phyloP scores from a whole-genome alignment of 1,140 invertebrate species.

The Halyomorpha halys region DNA sequence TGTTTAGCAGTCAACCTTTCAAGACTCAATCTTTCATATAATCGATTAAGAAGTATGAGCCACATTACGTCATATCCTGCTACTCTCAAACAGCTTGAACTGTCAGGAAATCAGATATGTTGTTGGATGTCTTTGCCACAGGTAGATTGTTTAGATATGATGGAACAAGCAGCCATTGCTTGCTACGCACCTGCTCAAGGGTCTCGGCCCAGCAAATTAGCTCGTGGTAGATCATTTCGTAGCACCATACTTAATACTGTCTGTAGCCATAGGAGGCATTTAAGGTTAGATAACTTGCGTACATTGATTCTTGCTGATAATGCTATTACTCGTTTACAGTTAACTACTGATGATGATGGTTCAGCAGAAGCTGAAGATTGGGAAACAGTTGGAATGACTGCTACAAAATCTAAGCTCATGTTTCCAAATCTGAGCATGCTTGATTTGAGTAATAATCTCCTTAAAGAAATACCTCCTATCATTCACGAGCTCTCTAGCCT shows the following conservation, averaged over 20 bases:
- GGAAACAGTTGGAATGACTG: conserved; percentile 40
- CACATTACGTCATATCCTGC: conserved; percentile 82
- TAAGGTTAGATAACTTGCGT: conserved; percentile 65
- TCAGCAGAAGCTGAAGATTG: conserved; percentile 38
- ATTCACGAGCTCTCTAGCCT: conserved; percentile 79
- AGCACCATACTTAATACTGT: conserved; percentile 65
- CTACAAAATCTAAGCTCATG: conserved; percentile 56
- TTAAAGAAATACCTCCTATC: conserved; percentile 68
- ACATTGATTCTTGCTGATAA: conserved; percentile 82
- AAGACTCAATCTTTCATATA: conserved; percentile 82
- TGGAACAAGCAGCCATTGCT: conserved; percentile 48
- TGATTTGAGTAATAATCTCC: conserved; percentile 81
- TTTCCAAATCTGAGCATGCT: conserved; percentile 92
- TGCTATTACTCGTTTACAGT: conserved; percentile 59
- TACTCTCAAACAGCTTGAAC: conserved; percentile 78
- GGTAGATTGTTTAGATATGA: conserved; percentile 46
- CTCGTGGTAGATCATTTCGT: conserved; percentile 44
- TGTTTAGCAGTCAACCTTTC: conserved; percentile 79
- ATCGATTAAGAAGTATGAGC: conserved; percentile 58
- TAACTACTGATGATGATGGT: conserved; percentile 64
- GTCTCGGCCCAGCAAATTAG: conserved; percentile 21
- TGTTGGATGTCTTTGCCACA: conserved; percentile 76
- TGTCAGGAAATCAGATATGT: conserved; percentile 85
- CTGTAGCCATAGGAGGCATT: conserved; percentile 72
- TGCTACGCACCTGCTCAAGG: conserved; percentile 44